Evolutionary conservation across 2,797 vertebrate genomes (phyloP).

Genomic region (Helostoma temminkii): DNA sequence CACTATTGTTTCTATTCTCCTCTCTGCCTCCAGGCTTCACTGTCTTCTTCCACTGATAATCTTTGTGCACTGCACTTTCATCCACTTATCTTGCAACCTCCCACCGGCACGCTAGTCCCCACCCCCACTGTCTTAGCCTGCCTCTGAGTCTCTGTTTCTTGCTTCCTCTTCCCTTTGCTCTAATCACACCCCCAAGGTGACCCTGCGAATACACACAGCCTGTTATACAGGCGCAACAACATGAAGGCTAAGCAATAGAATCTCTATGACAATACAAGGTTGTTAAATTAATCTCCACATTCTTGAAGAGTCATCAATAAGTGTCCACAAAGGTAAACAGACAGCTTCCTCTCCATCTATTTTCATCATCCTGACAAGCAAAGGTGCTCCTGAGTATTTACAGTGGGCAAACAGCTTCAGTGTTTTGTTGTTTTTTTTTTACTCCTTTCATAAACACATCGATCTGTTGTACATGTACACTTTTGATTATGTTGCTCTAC

Average conservation of each 20-base stretch:
- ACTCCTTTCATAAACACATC: background rate
- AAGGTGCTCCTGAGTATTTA: slow-evolving; percentile 21
- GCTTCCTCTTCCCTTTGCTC: slow-evolving; percentile 31
- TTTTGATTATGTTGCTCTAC: too few species aligned
- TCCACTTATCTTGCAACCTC: slow-evolving; percentile 47
- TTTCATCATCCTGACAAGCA: slow-evolving; percentile 11
- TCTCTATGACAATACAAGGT: slow-evolving; percentile 44
- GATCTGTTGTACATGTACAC: rapidly evolving
- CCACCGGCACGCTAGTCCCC: slow-evolving; percentile 20
- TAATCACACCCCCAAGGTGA: slow-evolving; percentile 71
- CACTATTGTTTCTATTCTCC: slow-evolving; percentile 28
- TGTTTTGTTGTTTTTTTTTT: background rate
- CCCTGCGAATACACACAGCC: slow-evolving; percentile 48
- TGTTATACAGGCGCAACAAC: slow-evolving; percentile 30
- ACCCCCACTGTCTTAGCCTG: slow-evolving; percentile 8
- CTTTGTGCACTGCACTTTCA: slow-evolving; percentile 13
- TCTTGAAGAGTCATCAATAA: slow-evolving; percentile 33
- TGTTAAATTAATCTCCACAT: slow-evolving; percentile 44
- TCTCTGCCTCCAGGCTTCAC: slow-evolving; percentile 18
- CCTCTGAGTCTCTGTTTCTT: slow-evolving; percentile 12
- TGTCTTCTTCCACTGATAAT: slow-evolving; percentile 37
- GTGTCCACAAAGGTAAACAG: slow-evolving; percentile 39
- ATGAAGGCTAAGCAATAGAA: slow-evolving; percentile 20
- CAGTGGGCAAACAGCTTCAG: slow-evolving; percentile 6
- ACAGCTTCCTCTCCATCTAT: slow-evolving; percentile 6